Evolutionary conservation across 2,113 vertebrate species (phyloP), one percentile per base, ranked within the genome.

Genomic region (Coracopsis vasa): DNA sequence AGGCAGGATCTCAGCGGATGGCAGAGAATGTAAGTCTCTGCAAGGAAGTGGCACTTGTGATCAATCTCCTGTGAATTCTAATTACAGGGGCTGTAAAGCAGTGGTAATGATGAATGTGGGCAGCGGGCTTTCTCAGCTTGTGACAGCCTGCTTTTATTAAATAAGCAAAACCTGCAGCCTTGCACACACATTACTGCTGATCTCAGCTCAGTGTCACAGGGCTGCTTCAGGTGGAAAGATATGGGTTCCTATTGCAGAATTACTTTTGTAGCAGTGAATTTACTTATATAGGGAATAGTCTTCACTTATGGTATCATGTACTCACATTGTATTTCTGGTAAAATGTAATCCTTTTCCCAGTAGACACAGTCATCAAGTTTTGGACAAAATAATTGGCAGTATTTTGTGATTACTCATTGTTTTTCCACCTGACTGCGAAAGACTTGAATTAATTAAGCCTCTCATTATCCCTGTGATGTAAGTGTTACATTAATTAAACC

Each of bases 331-430:
- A 4, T 62, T 83, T 70, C 45, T 51, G 24, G 25, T 7, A 70
- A 73, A 69, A 73, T 13, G 6, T 13, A 35, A 10, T 7, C 7
- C 9, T 61, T 28, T 50, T 53, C 42, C 18, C 15, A n/a, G 23
- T 1, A 66, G 67, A 42, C 17, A 80, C 11, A 47, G 14, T 11
- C 31, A 31, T 23, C 35, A 23, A 16, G 19, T 70, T 91, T 60
- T 88, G 53, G 54, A 65, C 16, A 39, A 58, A 80, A 51, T 37
- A 69, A 58, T 64, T 86, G 75, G 62, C 39, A 74, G 18, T 35
- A n/a, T 70, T 80, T 86, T 80, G 53, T 65, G 37, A 80, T 92
- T 90, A 92, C 41, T 87, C 67, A 54, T 77, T 90, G 23, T 71
- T 83, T 83, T 92, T 91, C 50, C 75, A 80, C 60, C 50, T 73